phyloP scores from a whole-genome alignment of 2,888 invertebrate species.

The Eutolmus rufibarbis region DNA sequence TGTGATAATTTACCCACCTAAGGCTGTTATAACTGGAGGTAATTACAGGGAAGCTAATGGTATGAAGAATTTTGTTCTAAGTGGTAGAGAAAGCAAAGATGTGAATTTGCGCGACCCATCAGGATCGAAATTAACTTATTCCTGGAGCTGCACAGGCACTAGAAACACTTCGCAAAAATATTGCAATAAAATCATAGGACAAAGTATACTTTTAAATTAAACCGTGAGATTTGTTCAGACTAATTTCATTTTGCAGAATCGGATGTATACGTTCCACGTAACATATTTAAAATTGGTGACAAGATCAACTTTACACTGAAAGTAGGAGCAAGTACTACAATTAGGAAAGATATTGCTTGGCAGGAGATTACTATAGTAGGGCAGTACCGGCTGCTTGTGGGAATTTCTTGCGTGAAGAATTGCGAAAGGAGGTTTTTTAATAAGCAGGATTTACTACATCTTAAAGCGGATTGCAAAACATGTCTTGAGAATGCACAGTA shows the following conservation, averaged over 20 bases:
- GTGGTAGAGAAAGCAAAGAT: conserved; percentile 42
- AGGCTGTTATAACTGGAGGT: conserved; percentile 37
- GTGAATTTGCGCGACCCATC: not conserved
- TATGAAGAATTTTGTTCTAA: not conserved
- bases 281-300: not conserved
- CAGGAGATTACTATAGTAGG: conserved; percentile 35
- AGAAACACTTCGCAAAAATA: not conserved
- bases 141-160: conserved; percentile 36
- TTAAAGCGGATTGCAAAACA: conserved; percentile 29
- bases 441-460: conserved; percentile 21
- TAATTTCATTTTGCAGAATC: not conserved
- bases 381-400: not conserved
- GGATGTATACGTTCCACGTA: not conserved
- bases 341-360: not conserved
- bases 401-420: conserved; percentile 42
- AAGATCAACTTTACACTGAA: conserved; percentile 33
- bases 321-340: not conserved
- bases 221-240: not conserved
- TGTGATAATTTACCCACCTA: not conserved
- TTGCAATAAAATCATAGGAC: conserved; percentile 35
- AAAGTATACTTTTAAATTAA: not conserved
- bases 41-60: conserved; percentile 14
- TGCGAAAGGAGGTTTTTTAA: conserved; percentile 13
- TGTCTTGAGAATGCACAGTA: not conserved
- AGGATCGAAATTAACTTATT: conserved; percentile 28